Percentiles rank a stretch among this genome's conserved stretches.
phyloP scores from a whole-genome alignment of 2,113 vertebrate genomes.

The Lanius collurio region DNA sequence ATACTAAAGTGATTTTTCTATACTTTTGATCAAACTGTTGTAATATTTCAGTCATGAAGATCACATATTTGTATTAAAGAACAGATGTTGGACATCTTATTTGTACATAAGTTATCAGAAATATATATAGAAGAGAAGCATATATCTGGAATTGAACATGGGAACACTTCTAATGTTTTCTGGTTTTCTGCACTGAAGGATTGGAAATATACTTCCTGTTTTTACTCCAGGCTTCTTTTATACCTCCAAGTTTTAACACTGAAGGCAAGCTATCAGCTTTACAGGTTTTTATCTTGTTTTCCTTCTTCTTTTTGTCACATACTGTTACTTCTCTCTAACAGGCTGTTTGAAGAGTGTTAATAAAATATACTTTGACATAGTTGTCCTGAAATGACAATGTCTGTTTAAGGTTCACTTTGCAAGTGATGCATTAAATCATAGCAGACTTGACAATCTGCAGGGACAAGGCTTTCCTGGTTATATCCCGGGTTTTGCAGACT shows the following conservation, averaged over 20 bases:
- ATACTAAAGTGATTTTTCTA: constrained; percentile 55
- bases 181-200: constrained; percentile 61
- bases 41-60: constrained; percentile 49
- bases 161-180: constrained; percentile 31
- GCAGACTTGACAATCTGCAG: neutral
- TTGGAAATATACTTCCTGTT: constrained; percentile 61
- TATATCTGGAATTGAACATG: constrained; percentile 57
- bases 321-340: neutral
- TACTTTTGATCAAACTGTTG: constrained; percentile 61
- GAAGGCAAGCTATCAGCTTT: constrained; percentile 72
- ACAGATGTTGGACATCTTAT: constrained; percentile 72
- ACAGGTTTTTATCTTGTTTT: neutral
- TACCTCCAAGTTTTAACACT: constrained; percentile 80
- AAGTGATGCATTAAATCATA: neutral
- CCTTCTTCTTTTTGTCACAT: neutral
- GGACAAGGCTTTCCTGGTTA: neutral
- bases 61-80: constrained; percentile 76
- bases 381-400: neutral
- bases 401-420: neutral
- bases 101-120: constrained; percentile 69
- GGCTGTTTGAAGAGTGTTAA: constrained; percentile 53
- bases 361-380: constrained; percentile 53
- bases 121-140: constrained; percentile 67
- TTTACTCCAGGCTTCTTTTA: constrained; percentile 59
- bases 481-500: neutral